A percentile compares a stretch with the other conserved stretches of the same genome.
phyloP scores from a whole-genome alignment of 1,140 invertebrate genomes.

The Calephelis virginiensis region DNA sequence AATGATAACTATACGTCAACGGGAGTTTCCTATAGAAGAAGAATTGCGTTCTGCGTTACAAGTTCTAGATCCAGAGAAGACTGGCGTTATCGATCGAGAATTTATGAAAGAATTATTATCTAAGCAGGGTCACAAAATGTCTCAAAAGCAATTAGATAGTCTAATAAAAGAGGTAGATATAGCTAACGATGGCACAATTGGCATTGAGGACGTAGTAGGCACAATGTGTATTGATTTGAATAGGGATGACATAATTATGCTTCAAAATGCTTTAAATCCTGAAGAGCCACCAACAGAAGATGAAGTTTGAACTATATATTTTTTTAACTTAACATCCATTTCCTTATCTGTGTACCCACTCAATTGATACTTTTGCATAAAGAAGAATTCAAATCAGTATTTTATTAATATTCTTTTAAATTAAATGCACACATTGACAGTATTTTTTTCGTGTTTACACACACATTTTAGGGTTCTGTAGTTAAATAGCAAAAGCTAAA shows the following conservation, averaged over 20 bases:
- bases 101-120: slow-evolving; percentile 51
- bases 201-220: slow-evolving; percentile 64
- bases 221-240: slow-evolving; percentile 70
- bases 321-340: too few relatives aligned
- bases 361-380: too few relatives aligned
- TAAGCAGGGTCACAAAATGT: slow-evolving; percentile 60
- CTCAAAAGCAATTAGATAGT: slow-evolving; percentile 49
- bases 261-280: slow-evolving; percentile 42
- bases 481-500: too few relatives aligned
- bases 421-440: too few relatives aligned
- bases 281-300: slow-evolving; percentile 28
- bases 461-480: too few relatives aligned
- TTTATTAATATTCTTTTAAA: too few relatives aligned
- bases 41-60: slow-evolving; percentile 59
- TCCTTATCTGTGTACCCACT: too few relatives aligned
- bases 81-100: slow-evolving; percentile 56
- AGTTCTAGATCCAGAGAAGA: slow-evolving; percentile 54
- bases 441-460: too few relatives aligned
- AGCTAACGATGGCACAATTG: slow-evolving; percentile 63
- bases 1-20: slow-evolving; percentile 63
- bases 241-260: slow-evolving; percentile 59
- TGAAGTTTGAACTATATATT: not conserved
- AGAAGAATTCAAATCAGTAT: too few relatives aligned
- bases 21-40: slow-evolving; percentile 60
- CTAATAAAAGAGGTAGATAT: slow-evolving; percentile 70